Evolutionary conservation across 2,113 vertebrate species (phyloP).

Genomic region (Hippolais icterina): DNA sequence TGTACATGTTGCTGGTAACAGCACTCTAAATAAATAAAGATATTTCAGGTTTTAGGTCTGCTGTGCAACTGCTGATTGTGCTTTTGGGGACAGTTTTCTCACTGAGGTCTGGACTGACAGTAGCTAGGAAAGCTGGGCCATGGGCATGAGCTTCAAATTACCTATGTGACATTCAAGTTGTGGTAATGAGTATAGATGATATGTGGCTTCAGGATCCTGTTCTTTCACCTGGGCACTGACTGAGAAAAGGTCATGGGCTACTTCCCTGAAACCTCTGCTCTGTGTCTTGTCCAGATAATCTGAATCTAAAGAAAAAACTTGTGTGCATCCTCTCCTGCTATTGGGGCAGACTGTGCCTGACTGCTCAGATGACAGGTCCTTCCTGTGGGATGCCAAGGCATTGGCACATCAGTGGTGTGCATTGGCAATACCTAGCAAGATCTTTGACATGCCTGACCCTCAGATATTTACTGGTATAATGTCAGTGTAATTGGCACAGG

Average conservation of each 20-base stretch:
- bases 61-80: background rate
- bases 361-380: background rate
- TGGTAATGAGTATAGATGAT: background rate
- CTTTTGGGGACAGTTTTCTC: background rate
- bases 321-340: background rate
- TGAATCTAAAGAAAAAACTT: background rate
- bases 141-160: background rate
- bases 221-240: background rate
- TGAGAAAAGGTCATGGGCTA: background rate
- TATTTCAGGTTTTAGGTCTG: background rate
- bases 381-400: background rate
- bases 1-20: background rate
- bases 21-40: background rate
- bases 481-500: background rate
- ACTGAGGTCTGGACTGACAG: background rate
- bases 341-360: background rate
- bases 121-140: background rate
- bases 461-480: background rate
- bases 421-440: background rate
- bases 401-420: background rate
- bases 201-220: background rate
- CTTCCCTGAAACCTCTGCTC: background rate
- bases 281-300: background rate
- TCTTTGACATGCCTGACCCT: background rate
- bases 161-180: accelerated